Evolutionary conservation across 2,797 vertebrate species (phyloP).

Genomic region (Adrianichthys oophorus): DNA sequence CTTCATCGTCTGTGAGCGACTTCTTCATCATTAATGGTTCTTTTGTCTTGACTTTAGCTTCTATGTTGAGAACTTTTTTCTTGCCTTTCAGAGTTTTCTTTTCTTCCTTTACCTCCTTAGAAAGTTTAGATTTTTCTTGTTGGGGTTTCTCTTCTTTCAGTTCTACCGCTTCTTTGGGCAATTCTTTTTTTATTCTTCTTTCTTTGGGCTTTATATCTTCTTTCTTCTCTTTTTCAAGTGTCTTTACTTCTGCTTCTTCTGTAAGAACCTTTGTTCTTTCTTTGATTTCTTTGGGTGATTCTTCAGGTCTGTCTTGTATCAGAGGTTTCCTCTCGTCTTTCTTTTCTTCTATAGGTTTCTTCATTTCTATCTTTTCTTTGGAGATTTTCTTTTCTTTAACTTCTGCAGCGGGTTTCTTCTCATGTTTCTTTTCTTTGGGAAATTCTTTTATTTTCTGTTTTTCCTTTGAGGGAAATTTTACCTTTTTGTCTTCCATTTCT

Average conservation of each 20-base stretch:
- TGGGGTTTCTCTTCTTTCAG: conserved; percentile 2
- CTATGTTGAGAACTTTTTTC: not conserved
- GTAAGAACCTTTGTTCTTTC: not conserved
- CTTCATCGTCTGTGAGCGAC: conserved; percentile 2
- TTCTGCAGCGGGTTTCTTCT: rapidly evolving
- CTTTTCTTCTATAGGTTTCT: not conserved
- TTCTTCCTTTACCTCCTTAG: not conserved
- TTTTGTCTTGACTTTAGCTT: conserved; percentile 12
- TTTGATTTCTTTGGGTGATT: not conserved
- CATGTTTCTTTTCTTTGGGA: not conserved
- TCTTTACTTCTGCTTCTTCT: conserved; percentile 5
- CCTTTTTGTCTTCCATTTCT: not conserved
- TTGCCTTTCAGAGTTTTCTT: conserved; percentile 1
- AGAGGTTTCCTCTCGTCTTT: not conserved
- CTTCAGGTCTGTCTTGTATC: not conserved
- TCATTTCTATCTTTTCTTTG: not conserved
- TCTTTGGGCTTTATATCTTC: not conserved
- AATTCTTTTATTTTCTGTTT: not conserved
- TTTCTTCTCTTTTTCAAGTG: not conserved
- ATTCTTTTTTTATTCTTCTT: not conserved
- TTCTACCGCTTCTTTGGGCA: not conserved
- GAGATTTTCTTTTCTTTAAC: not conserved
- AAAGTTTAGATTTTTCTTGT: conserved; percentile 3
- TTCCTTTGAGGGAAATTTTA: rapidly evolving
- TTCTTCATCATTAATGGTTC: conserved; percentile 8